Percentiles rank a stretch among this genome's conserved stretches.
phyloP scores from a whole-genome alignment of 2,113 vertebrate genomes.

The Odontesthes bonariensis region DNA sequence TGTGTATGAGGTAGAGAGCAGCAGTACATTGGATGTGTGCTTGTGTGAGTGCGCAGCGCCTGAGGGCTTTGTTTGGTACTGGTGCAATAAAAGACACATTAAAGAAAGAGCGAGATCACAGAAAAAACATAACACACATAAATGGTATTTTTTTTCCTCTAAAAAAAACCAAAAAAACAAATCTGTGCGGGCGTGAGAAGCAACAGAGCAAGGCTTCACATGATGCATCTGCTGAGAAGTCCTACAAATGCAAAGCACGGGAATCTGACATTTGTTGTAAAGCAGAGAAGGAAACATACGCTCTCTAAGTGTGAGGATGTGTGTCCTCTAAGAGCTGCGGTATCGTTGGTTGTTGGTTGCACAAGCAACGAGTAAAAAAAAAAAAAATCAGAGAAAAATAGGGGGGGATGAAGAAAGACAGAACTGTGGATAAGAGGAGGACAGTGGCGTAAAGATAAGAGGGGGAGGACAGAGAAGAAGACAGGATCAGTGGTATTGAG shows the following conservation, averaged over 20 bases:
- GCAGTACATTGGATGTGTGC: slow-evolving; percentile 17
- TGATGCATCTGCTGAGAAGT: slow-evolving; percentile 54
- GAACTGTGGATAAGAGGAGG: slow-evolving; percentile 25
- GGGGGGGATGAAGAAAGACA: slow-evolving; percentile 25
- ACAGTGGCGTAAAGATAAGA: slow-evolving; percentile 38
- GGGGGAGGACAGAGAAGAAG: background rate
- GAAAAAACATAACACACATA: slow-evolving; percentile 68
- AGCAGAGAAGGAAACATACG: background rate
- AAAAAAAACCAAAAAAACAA: slow-evolving; percentile 53
- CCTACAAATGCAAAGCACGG: slow-evolving; percentile 34
- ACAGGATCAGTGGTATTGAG: slow-evolving; percentile 33
- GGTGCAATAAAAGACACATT: slow-evolving; percentile 82
- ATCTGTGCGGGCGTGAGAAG: slow-evolving; percentile 72
- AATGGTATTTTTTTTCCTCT: slow-evolving; percentile 30
- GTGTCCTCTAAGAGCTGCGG: slow-evolving; percentile 20
- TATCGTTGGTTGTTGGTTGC: background rate
- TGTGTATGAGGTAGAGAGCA: background rate
- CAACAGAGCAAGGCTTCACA: slow-evolving; percentile 56
- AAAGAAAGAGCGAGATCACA: slow-evolving; percentile 76
- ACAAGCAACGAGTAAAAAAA: slow-evolving; percentile 1
- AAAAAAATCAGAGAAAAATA: slow-evolving; percentile 18
- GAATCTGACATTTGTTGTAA: slow-evolving; percentile 35
- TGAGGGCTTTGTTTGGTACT: slow-evolving; percentile 72
- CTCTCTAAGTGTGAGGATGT: background rate
- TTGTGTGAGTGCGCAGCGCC: slow-evolving; percentile 45